Base-by-base conservation (phyloP, 2,797 vertebrate genomes). In the Leptoclinus maculatus region DNA sequence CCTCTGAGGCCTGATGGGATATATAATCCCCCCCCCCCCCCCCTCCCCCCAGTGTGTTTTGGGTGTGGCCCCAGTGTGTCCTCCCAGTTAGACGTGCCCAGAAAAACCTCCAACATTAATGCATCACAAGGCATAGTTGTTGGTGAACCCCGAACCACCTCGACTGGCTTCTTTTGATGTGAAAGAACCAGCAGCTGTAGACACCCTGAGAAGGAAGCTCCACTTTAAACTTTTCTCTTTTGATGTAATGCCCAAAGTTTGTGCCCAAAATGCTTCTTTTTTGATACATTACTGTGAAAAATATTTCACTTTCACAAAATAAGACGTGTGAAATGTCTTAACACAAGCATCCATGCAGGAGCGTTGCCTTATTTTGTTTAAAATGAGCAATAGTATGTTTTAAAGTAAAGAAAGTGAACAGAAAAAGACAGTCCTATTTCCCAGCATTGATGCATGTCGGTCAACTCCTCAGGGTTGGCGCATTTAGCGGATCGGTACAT, bases 181-280 rank as follows among this genome's bases (percentile, higher is more conserved):
- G 29, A 63, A 47, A 69, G 38, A 45, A 62, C 2, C 66, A 45
- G 71, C 59, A 76, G 60, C 54, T 27, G 1, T 0, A 47, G 56
- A 76, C 45, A 29, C 51, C 5, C 29, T 32, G 38, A 54, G 45
- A 81, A 34, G 32, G 7, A 78, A 83, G 38, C 12, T 62, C 10
- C 0, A 1, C 27, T 2, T 23, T 47, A 38, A 59, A 49, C 7
- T 43, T 49, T 69, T 53, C 82, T 58, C 49, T 68, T 75, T 70
- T 70, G 34, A 74, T 67, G 23, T 76, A 41, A 23, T 59, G 32
- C 36, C 25, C 49, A 38, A 23, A 54, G 34, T 66, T 54, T 60
- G 38, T 14, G 36, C 0, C 0, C 12, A 32, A 38, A 38, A 38
- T 10, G 17, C 41, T 10, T 7, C 2, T 8, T 16, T 29, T 45